Conservation (phyloP, 2,113 vertebrate species). For the Phalacrocorax pelagicus region DNA sequence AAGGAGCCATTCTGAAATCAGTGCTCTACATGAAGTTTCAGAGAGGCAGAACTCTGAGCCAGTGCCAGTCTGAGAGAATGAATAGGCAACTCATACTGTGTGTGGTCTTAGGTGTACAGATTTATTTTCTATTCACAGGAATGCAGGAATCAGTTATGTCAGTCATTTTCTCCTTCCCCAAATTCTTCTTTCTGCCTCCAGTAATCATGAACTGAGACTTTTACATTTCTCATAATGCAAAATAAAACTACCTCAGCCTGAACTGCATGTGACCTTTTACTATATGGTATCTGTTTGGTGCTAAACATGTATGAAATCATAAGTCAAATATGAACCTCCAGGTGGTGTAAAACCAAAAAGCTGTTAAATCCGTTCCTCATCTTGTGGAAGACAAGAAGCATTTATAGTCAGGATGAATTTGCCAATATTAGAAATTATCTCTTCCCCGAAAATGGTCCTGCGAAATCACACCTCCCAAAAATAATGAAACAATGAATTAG, state of each 20-base stretch:
- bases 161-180: conserved; percentile 41
- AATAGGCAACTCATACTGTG: not conserved
- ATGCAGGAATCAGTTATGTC: not conserved
- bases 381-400: not conserved
- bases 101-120: not conserved
- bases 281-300: conserved; percentile 28
- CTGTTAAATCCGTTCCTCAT: conserved; percentile 19
- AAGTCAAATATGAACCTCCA: conserved; percentile 63
- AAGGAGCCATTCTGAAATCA: not conserved
- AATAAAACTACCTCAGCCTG: conserved; percentile 57
- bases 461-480: not conserved
- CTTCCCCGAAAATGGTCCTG: not conserved
- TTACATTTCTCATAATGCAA: not conserved
- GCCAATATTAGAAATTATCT: not conserved
- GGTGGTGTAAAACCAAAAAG: conserved; percentile 55
- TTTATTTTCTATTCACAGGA: conserved; percentile 39
- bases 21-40: not conserved
- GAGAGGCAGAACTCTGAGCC: not conserved
- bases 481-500: not conserved
- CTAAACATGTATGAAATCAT: conserved; percentile 59
- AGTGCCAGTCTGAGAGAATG: not conserved
- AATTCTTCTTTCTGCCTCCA: conserved; percentile 33
- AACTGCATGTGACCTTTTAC: conserved; percentile 45
- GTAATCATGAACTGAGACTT: conserved; percentile 11
- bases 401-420: not conserved